These are phyloP conservation scores for Nothobranchius furzeri DNA, from an alignment of 2,113 vertebrate genomes.

Conservation along the genomic window DNA sequence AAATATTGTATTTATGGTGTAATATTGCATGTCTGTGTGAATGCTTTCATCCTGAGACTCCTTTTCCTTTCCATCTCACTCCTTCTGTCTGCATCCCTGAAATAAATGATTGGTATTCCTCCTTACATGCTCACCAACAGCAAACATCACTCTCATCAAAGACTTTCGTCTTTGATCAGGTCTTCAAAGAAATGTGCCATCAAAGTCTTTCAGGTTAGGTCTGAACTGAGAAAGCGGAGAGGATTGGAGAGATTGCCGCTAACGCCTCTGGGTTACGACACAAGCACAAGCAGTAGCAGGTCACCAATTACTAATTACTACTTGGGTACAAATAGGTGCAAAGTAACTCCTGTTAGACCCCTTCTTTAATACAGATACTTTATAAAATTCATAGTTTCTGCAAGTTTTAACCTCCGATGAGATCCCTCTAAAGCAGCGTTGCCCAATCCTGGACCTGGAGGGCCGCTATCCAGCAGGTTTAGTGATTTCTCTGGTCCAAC, in stretches of 20 bases:
- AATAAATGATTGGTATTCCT: slow-evolving; percentile 67
- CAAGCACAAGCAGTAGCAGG: slow-evolving; percentile 54
- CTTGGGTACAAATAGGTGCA: slow-evolving; percentile 26
- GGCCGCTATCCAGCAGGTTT: no score
- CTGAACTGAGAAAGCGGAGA: slow-evolving; percentile 52
- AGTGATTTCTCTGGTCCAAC: no score
- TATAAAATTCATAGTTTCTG: no score
- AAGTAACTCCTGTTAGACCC: slow-evolving; percentile 1
- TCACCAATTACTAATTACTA: slow-evolving; percentile 75
- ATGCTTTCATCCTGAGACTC: slow-evolving; percentile 5
- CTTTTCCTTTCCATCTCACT: not conserved
- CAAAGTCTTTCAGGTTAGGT: slow-evolving; percentile 74
- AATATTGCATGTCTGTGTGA: not conserved
- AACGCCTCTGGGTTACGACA: slow-evolving; percentile 53
- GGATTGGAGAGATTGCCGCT: slow-evolving; percentile 30
- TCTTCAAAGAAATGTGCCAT: slow-evolving; percentile 75
- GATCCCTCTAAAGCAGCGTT: no score
- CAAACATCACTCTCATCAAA: slow-evolving; percentile 75
- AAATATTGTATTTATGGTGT: slow-evolving; percentile 1
- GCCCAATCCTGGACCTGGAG: no score
- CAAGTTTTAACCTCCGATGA: no score
- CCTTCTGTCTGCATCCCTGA: slow-evolving; percentile 20
- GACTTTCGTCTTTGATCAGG: slow-evolving; percentile 69
- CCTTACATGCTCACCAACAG: slow-evolving; percentile 65
- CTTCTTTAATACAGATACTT: no score